Base-by-base conservation (phyloP, 2,113 vertebrate genomes). In the Euleptes europaea region DNA sequence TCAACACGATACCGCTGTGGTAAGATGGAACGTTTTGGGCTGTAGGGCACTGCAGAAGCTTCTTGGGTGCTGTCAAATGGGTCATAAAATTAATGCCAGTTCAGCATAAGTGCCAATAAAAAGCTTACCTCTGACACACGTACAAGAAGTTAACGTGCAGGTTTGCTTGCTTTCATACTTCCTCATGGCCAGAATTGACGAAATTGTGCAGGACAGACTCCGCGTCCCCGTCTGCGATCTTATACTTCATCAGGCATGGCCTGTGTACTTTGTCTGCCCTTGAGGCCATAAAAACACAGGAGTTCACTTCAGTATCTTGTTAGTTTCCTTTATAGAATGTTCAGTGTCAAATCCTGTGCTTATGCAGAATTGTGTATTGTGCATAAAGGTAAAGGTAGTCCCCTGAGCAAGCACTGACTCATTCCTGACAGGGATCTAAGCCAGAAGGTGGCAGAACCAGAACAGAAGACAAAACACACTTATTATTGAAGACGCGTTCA, bases 1-100 rank as follows among this genome's bases (percentile, higher is more conserved):
- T 90, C 97, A 98, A 67, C 97, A 93, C 91, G 96, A 97, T 78
- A 84, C 67, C 21, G 94, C 93, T 47, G 80, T 17, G 97, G 97
- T 98, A 97, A 95, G 95, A 13, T 3, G 65, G 12, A 17, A 88
- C 9, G 85, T 84, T 86, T 49, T 15, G 72, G 76, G 17, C 13
- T 51, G 7, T 40, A 44, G 0, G 79, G 3, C 33, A 7, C 73
- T 85, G 23, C 38, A 84, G 33, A 84, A 60, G 12, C 70, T 54
- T 47, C 15, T 77, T 11, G 31, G 71, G 15, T 4, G 40, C 2
- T 4, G 4, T n/a, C 49, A n/a, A 69, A 14, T 19, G 44, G 28
- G 33, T 28, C 63, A 15, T 78, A 31, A 63, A 63, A 63, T 19
- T 40, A 75, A 82, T 1, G 2, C 2, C 54, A 7, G 4, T 81